A percentile compares a stretch with the other conserved stretches of the same genome.
Conservation (phyloP, 2,888 invertebrate species). For the Diloba caeruleocephala region DNA sequence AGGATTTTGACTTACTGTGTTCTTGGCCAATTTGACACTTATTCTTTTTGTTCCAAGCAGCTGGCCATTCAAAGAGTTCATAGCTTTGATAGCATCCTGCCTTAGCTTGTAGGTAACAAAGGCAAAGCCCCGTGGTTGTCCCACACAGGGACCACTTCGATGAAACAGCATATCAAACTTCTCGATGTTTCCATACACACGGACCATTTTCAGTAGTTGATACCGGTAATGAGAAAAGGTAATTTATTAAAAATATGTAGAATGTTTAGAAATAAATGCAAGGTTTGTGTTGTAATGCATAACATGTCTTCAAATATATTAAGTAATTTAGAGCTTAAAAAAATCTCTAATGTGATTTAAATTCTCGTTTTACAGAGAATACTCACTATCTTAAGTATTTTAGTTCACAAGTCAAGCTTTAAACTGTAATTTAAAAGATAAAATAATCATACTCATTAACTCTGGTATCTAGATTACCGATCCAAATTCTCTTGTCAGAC, state of each 20-base stretch:
- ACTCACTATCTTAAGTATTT: no score
- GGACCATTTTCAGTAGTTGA: conserved; percentile 98
- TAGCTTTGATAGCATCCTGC: conserved; percentile 92
- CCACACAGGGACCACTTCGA: conserved; percentile 95
- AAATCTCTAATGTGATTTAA: no score
- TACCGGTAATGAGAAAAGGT: conserved; percentile 92
- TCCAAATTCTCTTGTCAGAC: conserved; percentile 94
- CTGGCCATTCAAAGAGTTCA: conserved; percentile 92
- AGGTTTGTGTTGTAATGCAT: no score
- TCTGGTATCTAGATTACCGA: conserved; percentile 96
- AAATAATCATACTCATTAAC: conserved; percentile 96
- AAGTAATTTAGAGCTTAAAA: no score
- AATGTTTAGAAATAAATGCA: no score
- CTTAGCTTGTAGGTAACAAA: conserved; percentile 95
- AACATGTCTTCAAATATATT: no score
- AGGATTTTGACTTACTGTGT: conserved; percentile 80
- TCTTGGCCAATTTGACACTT: conserved; percentile 95
- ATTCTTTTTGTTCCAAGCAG: conserved; percentile 93
- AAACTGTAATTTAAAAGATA: conserved; percentile 46
- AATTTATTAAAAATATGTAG: conserved; percentile 66
- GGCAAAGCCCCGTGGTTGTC: conserved; percentile 97
- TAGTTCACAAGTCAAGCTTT: no score
- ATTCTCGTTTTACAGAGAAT: no score
- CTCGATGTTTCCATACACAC: conserved; percentile 97
- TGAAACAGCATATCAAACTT: conserved; percentile 99